Percentiles rank a stretch among this genome's conserved stretches.
These are phyloP conservation scores for Himalopsyche kuldschensis DNA, from an alignment of 2,888 invertebrate species.

Conservation along the genomic window DNA sequence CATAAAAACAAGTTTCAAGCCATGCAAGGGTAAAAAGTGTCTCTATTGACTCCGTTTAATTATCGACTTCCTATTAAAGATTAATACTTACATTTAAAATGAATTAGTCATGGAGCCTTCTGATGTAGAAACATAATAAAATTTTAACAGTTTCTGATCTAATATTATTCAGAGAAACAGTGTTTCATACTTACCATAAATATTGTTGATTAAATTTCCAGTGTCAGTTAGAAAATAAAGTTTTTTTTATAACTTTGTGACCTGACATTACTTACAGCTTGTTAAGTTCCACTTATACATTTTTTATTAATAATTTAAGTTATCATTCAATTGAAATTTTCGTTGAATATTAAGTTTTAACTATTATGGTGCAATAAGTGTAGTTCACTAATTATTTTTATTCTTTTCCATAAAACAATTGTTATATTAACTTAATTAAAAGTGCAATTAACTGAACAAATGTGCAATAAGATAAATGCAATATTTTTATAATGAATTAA, in stretches of 20 bases:
- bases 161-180: too few relatives aligned
- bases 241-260: neutral
- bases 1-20: too few relatives aligned
- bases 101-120: too few relatives aligned
- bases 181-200: too few relatives aligned
- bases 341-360: neutral
- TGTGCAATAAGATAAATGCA: conserved; percentile 36
- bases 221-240: neutral
- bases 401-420: neutral
- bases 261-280: neutral
- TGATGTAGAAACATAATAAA: too few relatives aligned
- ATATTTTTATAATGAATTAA: conserved; percentile 18
- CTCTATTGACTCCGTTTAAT: too few relatives aligned
- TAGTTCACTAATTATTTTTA: neutral
- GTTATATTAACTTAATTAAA: neutral
- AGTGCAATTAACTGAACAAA: neutral
- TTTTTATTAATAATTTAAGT: neutral
- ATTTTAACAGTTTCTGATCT: too few relatives aligned
- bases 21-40: too few relatives aligned
- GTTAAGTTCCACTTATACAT: neutral
- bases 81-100: too few relatives aligned
- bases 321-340: neutral
- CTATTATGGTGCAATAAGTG: neutral
- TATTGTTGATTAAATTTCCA: neutral
- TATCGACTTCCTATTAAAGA: too few relatives aligned